Conservation (phyloP, 2,113 vertebrate species). For the Colius striatus region DNA sequence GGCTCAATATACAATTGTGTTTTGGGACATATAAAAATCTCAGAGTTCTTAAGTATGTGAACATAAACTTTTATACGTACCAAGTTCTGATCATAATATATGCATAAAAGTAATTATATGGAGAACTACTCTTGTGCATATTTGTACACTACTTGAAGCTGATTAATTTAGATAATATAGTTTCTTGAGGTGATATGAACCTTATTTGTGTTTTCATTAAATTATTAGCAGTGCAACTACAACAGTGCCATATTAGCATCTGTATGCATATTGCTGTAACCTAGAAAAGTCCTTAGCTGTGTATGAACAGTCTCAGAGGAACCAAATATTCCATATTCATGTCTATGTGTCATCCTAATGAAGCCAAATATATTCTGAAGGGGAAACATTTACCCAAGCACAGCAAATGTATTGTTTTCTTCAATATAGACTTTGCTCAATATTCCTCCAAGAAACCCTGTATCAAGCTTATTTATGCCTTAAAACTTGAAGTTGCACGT, state of each 20-base stretch:
- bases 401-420: constrained; percentile 8
- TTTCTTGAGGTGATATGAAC: background rate
- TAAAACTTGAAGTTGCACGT: background rate
- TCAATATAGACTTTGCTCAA: background rate
- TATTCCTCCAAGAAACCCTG: background rate
- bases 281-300: background rate
- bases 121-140: background rate
- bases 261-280: background rate
- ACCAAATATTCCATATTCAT: constrained; percentile 31
- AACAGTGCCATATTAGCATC: background rate
- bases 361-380: constrained; percentile 15
- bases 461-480: background rate
- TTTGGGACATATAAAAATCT: background rate
- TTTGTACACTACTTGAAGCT: background rate
- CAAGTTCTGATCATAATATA: background rate
- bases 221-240: background rate
- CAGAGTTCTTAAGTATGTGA: background rate
- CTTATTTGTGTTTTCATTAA: background rate
- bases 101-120: background rate
- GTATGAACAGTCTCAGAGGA: background rate
- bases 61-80: background rate
- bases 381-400: background rate
- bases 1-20: background rate
- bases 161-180: background rate
- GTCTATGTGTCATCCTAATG: background rate